These are phyloP conservation scores for Spea hammondii DNA, from an alignment of 2,797 vertebrate genomes.

Conservation along the genomic window DNA sequence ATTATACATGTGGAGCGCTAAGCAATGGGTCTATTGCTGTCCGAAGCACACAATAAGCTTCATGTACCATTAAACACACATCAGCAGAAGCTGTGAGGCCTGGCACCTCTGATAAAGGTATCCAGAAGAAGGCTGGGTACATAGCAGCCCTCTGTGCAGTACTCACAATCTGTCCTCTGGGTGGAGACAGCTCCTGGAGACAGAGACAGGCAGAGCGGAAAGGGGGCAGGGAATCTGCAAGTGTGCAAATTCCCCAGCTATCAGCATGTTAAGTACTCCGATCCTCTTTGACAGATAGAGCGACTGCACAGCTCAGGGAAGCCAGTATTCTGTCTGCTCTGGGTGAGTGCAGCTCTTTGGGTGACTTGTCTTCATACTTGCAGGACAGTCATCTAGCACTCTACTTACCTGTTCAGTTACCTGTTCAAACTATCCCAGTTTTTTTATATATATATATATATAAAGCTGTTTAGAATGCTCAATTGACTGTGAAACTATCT, in stretches of 20 bases:
- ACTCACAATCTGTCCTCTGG: constrained; percentile 45
- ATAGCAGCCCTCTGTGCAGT: constrained; percentile 11
- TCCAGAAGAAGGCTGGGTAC: constrained; percentile 33
- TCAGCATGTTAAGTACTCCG: constrained; percentile 74
- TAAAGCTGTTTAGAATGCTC: constrained; percentile 20
- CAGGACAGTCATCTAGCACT: constrained; percentile 5
- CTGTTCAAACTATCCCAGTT: neutral
- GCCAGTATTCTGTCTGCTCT: constrained; percentile 75
- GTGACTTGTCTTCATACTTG: constrained; percentile 30
- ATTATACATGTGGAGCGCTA: neutral
- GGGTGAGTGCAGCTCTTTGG: constrained; percentile 41
- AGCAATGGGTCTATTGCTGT: neutral
- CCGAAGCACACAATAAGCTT: constrained; percentile 3
- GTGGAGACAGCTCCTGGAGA: constrained; percentile 47
- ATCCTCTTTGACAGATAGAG: constrained; percentile 78
- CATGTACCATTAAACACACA: constrained; percentile 1
- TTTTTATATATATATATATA: neutral
- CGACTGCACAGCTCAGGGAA: constrained; percentile 80
- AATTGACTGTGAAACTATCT: neutral
- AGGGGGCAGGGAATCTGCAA: constrained; percentile 39
- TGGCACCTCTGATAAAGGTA: constrained; percentile 37
- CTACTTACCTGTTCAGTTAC: neutral
- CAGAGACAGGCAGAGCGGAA: constrained; percentile 21
- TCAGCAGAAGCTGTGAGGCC: constrained; percentile 13
- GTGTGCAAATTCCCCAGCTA: constrained; percentile 50